A percentile compares a stretch with the other conserved stretches of the same genome.
These are phyloP conservation scores for Emys orbicularis DNA, from an alignment of 2,797 vertebrate species.

Conservation along the genomic window DNA sequence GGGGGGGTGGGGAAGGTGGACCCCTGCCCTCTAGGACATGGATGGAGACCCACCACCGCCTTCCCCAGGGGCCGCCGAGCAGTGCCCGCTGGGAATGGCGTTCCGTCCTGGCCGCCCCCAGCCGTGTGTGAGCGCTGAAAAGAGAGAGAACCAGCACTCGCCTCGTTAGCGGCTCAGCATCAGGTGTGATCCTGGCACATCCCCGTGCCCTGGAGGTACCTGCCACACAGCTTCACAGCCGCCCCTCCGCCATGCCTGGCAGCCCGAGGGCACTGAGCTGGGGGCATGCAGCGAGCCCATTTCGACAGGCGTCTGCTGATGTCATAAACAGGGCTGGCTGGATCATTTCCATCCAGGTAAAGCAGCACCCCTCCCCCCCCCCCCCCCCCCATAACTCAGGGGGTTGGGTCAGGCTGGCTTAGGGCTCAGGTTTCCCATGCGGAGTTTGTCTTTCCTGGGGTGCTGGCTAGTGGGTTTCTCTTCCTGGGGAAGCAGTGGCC, in stretches of 20 bases:
- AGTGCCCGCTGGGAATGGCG: neutral
- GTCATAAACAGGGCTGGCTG: neutral
- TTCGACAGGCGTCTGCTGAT: neutral
- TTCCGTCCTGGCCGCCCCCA: neutral
- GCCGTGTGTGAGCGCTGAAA: accelerated
- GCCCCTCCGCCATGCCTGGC: neutral
- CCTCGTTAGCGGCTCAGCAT: neutral
- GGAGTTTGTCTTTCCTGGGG: too few relatives aligned
- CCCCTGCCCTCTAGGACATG: neutral
- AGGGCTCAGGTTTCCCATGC: too few relatives aligned
- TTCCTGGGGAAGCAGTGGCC: too few relatives aligned
- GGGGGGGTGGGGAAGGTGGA: too few relatives aligned
- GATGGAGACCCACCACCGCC: neutral
- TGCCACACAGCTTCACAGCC: neutral
- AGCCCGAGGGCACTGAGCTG: neutral
- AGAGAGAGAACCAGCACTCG: neutral
- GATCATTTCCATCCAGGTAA: neutral
- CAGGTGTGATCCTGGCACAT: neutral
- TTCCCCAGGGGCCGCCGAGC: too few relatives aligned
- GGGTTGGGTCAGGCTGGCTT: neutral
- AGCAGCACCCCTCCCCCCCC: too few relatives aligned
- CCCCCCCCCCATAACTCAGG: too few relatives aligned
- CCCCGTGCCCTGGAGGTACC: neutral
- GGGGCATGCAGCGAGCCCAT: too few relatives aligned
- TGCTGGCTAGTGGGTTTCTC: too few relatives aligned